Evolutionary conservation across 2,888 invertebrate genomes (phyloP).

Genomic region (Amphipoea oculea): DNA sequence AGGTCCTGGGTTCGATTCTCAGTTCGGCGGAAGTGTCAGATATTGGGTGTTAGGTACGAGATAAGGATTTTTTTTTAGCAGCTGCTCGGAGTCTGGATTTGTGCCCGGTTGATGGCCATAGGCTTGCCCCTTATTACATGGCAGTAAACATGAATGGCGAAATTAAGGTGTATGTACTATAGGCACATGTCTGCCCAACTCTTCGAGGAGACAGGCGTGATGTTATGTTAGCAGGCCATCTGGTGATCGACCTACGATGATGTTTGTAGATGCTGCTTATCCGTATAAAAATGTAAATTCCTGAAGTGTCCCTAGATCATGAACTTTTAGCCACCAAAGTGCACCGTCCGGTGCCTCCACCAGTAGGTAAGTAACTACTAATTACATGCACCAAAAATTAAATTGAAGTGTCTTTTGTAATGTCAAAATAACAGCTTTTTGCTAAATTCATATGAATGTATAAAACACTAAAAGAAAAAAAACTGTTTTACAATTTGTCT

Average conservation of each 20-base stretch:
- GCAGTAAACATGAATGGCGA: no score
- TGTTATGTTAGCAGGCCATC: background rate
- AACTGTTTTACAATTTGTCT: no score
- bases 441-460: no score
- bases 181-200: background rate
- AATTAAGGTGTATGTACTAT: no score
- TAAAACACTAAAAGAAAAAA: no score
- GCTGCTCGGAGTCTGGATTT: background rate
- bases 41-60: no score
- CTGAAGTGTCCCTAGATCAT: background rate
- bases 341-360: background rate
- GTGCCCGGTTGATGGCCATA: background rate
- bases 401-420: no score
- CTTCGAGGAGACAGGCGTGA: background rate
- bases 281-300: background rate
- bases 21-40: background rate
- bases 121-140: no score
- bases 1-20: background rate
- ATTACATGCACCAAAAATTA: no score
- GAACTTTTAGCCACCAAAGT: background rate
- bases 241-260: background rate
- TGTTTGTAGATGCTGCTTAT: background rate
- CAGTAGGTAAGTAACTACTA: no score
- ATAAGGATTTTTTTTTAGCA: background rate
- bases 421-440: no score